phyloP scores from a whole-genome alignment of 1,140 invertebrate species.

The Macrostomum lignano region DNA sequence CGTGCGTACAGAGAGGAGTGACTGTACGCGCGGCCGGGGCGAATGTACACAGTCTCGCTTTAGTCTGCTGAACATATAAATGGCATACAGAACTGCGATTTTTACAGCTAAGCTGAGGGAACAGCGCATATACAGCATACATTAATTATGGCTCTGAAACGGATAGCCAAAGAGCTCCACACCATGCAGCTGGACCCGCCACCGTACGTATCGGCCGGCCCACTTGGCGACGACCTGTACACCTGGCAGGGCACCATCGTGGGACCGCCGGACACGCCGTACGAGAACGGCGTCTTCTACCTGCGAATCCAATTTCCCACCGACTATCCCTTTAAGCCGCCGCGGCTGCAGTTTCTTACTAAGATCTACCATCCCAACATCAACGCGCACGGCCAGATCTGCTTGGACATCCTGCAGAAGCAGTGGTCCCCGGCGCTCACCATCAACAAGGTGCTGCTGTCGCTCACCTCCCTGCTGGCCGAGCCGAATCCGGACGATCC shows the following conservation, averaged over 20 bases:
- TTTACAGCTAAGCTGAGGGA: too few species aligned
- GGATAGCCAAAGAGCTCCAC: slow-evolving; percentile 25
- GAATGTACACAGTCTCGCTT: too few species aligned
- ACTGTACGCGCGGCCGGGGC: too few species aligned
- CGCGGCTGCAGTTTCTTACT: slow-evolving; percentile 63
- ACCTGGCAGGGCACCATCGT: slow-evolving; percentile 11
- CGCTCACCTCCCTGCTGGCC: slow-evolving; percentile 65
- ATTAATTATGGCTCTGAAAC: too few species aligned
- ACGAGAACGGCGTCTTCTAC: slow-evolving; percentile 42
- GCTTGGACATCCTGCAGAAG: slow-evolving; percentile 27
- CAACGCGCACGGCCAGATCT: slow-evolving; percentile 26
- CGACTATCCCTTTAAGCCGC: slow-evolving; percentile 98
- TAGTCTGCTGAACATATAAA: too few species aligned
- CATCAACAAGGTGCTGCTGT: slow-evolving; percentile 30
- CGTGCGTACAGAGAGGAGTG: too few species aligned
- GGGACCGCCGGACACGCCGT: too few species aligned
- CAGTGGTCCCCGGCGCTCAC: slow-evolving; percentile 27
- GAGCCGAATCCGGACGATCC: slow-evolving; percentile 98
- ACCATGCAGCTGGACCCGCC: slow-evolving; percentile 25
- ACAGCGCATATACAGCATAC: too few species aligned
- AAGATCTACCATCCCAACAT: slow-evolving; percentile 28
- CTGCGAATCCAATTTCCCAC: slow-evolving; percentile 59
- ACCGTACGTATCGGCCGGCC: slow-evolving; percentile 26
- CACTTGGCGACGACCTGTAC: slow-evolving; percentile 25
- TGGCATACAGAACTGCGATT: too few species aligned